Conservation (phyloP, 2,113 vertebrate genomes). For the Entosphenus tridentatus region DNA sequence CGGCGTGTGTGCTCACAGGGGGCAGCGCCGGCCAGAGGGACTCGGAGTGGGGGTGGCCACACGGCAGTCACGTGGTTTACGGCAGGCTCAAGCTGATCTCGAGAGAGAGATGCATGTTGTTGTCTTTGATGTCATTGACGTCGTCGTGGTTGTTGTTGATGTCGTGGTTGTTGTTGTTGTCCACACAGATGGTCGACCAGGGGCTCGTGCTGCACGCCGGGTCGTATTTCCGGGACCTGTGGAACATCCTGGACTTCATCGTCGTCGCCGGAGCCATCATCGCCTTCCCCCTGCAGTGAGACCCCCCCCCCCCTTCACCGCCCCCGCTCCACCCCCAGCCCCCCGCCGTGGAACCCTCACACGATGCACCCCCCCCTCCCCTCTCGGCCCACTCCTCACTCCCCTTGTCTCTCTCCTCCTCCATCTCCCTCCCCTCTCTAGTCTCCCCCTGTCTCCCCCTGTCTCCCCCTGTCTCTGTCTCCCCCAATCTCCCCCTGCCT, state of each 20-base stretch:
- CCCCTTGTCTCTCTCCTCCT: slow-evolving; percentile 13
- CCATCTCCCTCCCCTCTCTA: slow-evolving; percentile 2
- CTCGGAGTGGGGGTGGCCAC: too few relatives aligned
- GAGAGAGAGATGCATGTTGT: too few relatives aligned
- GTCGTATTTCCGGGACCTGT: slow-evolving; percentile 70
- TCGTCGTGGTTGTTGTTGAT: too few relatives aligned
- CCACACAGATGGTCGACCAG: slow-evolving; percentile 55
- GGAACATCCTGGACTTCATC: slow-evolving; percentile 92
- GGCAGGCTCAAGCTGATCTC: too few relatives aligned
- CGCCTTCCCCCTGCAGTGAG: slow-evolving; percentile 89
- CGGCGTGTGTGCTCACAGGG: too few relatives aligned
- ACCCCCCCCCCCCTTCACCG: not conserved
- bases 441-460: too few relatives aligned
- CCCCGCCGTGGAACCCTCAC: not conserved
- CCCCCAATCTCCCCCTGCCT: too few relatives aligned
- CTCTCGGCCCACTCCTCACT: slow-evolving; percentile 9
- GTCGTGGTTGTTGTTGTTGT: too few relatives aligned
- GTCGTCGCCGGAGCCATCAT: slow-evolving; percentile 89
- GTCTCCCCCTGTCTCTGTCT: too few relatives aligned
- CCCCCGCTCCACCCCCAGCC: not conserved
- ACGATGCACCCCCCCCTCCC: not conserved
- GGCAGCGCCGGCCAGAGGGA: too few relatives aligned
- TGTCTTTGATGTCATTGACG: too few relatives aligned
- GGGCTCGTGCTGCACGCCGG: slow-evolving; percentile 69
- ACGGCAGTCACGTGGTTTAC: too few relatives aligned